Base-by-base conservation (phyloP, 1,140 invertebrate species). In the Camponotus floridanus region DNA sequence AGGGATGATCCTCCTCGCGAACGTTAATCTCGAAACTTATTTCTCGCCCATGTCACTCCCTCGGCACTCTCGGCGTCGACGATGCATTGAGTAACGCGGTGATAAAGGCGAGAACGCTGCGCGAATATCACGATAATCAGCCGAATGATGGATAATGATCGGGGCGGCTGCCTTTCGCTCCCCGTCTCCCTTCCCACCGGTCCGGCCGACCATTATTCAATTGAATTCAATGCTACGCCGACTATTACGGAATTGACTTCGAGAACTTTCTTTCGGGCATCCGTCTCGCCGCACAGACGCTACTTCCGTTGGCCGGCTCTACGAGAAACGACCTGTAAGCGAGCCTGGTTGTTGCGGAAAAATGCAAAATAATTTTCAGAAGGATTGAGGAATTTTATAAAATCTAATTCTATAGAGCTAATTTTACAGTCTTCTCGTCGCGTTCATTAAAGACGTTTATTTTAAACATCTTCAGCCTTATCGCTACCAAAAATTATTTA, bases 251-350 rank as follows among this genome's bases (percentile, higher is more conserved):
- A 95, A 95, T 95, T 95, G 93, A 92, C 92, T 93, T 93, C 94
- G 93, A 94, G 94, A 95, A 95, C 94, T 95, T 95, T 95, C 94
- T 95, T 95, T 95, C 92, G 92, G 93, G 89, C 92, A 92, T 94
- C 89, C 92, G 91, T 91, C 93, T 89, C 93, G 90, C 87, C 81
- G 86, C 88, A 91, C 88, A 92, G 91, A 91, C 92, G 88, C 78
- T 90, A 91, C 93, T 93, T 93, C 88, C 84, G 88, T 64, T 71
- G 85, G 8, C 13, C 45, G 7, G 13, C 61, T 48, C 55, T 86
- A 62, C 88, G 71, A 89, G 87, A 86, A 78, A 79, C 71, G 51
- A 73, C 51, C 76, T 62, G 78, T 51, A 59, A 74, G 13, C 18
- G 31, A 33, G n/a, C 9, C 11, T 36, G 36, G 15, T 21, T 2